Conservation (phyloP, 2,888 invertebrate species). For the Drosophila parthenogenetica region DNA sequence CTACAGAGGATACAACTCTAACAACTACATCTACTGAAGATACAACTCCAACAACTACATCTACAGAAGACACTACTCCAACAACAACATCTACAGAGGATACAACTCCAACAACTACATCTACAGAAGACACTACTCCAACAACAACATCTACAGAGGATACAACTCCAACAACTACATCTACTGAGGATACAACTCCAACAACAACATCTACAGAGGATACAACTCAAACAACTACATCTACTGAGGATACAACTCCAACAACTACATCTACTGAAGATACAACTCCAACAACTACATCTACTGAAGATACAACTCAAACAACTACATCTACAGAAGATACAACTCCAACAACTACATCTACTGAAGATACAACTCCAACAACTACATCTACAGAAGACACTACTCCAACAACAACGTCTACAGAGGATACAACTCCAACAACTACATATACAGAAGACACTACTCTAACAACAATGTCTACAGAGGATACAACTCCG, state of each 20-base stretch:
- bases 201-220: neutral
- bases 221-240: neutral
- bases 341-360: neutral
- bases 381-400: constrained; percentile 5
- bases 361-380: neutral
- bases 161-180: neutral
- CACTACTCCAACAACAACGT: neutral
- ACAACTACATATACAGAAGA: neutral
- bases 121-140: constrained; percentile 6
- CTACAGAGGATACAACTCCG: neutral
- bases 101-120: neutral
- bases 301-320: neutral
- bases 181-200: constrained; percentile 1
- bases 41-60: neutral
- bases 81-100: neutral
- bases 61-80: neutral
- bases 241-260: neutral
- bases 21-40: neutral
- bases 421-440: neutral
- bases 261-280: constrained; percentile 1
- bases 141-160: neutral
- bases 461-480: neutral
- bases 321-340: neutral
- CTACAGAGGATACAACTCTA: neutral
- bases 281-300: neutral